Evolutionary conservation across 1,140 invertebrate genomes (phyloP).

Genomic region (Polypedilum vanderplanki): DNA sequence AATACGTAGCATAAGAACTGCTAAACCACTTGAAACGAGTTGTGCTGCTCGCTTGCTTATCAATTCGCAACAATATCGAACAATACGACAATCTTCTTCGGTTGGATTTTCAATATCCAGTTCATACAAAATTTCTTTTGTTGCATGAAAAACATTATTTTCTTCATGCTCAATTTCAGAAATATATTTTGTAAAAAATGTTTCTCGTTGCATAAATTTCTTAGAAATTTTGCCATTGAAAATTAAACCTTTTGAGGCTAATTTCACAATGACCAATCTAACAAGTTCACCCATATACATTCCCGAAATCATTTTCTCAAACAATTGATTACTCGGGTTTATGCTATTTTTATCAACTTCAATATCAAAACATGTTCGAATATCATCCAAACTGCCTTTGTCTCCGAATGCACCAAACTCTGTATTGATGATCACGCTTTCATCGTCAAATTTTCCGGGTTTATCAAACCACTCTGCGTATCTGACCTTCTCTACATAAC

Average conservation of each 20-base stretch:
- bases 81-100: slow-evolving; percentile 83
- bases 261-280: slow-evolving; percentile 68
- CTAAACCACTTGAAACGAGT: slow-evolving; percentile 83
- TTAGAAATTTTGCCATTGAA: slow-evolving; percentile 74
- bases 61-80: slow-evolving; percentile 87
- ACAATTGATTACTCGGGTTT: slow-evolving; percentile 75
- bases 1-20: slow-evolving; percentile 80
- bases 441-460: slow-evolving; percentile 32
- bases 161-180: slow-evolving; percentile 95
- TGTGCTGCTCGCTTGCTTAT: slow-evolving; percentile 90
- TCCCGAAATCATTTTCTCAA: slow-evolving; percentile 91
- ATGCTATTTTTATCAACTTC: slow-evolving; percentile 83
- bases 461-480: slow-evolving; percentile 62
- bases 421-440: slow-evolving; percentile 84
- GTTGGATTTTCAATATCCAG: slow-evolving; percentile 61
- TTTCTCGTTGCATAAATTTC: slow-evolving; percentile 64
- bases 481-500: slow-evolving; percentile 86
- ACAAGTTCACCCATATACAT: slow-evolving; percentile 90
- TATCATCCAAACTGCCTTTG: slow-evolving; percentile 77
- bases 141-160: slow-evolving; percentile 72
- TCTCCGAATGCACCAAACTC: slow-evolving; percentile 98
- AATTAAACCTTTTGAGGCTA: slow-evolving; percentile 67
- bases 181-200: slow-evolving; percentile 95
- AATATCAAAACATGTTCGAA: slow-evolving; percentile 82
- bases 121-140: slow-evolving; percentile 82